Evolutionary conservation across 2,888 invertebrate genomes (phyloP).

Genomic region (Lochmaea crataegi): DNA sequence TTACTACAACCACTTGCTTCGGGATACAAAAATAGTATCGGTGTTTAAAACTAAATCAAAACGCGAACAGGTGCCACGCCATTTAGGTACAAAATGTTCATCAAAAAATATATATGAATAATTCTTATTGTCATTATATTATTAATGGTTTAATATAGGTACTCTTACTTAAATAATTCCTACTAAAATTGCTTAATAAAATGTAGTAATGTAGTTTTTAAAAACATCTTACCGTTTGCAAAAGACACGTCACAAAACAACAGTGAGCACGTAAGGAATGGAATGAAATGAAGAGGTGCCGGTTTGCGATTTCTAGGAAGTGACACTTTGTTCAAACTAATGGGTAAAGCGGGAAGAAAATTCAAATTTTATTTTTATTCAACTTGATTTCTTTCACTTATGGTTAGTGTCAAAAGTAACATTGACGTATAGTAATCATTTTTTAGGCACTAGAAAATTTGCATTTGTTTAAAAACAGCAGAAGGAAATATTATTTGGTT

Average conservation of each 20-base stretch:
- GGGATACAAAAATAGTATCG: slow-evolving; percentile 48
- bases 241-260: slow-evolving; percentile 63
- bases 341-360: slow-evolving; percentile 54
- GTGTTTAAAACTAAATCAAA: slow-evolving; percentile 25
- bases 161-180: neutral
- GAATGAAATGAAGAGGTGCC: slow-evolving; percentile 57
- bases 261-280: slow-evolving; percentile 62
- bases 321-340: slow-evolving; percentile 48
- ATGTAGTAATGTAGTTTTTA: neutral
- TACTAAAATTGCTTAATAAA: neutral
- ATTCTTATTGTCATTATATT: slow-evolving; percentile 10
- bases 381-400: slow-evolving; percentile 31
- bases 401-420: slow-evolving; percentile 35
- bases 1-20: slow-evolving; percentile 52
- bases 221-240: slow-evolving; percentile 60
- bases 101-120: slow-evolving; percentile 28
- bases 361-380: slow-evolving; percentile 53
- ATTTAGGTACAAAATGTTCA: slow-evolving; percentile 23
- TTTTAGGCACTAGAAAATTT: slow-evolving; percentile 44
- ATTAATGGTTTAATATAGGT: neutral
- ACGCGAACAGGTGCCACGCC: slow-evolving; percentile 51
- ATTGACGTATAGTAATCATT: slow-evolving; percentile 42
- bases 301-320: slow-evolving; percentile 59
- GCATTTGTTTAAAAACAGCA: slow-evolving; percentile 46
- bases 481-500: slow-evolving; percentile 41